Evolutionary conservation across 2,888 invertebrate genomes (phyloP).

Genomic region (Tryphoninae sp.): DNA sequence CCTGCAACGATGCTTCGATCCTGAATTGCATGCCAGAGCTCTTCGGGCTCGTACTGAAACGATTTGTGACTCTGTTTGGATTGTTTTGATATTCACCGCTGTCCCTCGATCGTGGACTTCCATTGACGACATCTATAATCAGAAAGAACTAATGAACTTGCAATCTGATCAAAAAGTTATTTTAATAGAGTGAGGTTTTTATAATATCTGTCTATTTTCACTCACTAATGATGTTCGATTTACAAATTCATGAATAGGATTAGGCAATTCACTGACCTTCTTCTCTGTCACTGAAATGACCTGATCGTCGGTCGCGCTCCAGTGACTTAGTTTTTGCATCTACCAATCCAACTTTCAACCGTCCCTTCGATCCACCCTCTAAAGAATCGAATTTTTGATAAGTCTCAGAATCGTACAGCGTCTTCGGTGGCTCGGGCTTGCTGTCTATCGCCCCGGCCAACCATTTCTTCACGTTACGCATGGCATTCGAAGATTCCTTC

Average conservation of each 20-base stretch:
- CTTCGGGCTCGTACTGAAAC: slow-evolving; percentile 69
- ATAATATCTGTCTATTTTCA: too few species aligned
- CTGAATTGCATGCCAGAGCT: slow-evolving; percentile 63
- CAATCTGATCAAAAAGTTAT: background rate
- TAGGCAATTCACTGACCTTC: slow-evolving; percentile 22
- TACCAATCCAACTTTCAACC: slow-evolving; percentile 59
- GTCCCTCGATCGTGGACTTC: slow-evolving; percentile 49
- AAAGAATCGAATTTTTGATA: slow-evolving; percentile 57
- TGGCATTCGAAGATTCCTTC: slow-evolving; percentile 66
- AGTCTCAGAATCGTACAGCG: slow-evolving; percentile 47
- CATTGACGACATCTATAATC: slow-evolving; percentile 39
- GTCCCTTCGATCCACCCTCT: slow-evolving; percentile 53
- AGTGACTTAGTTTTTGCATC: slow-evolving; percentile 64
- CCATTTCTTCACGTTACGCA: slow-evolving; percentile 67
- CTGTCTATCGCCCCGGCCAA: slow-evolving; percentile 62
- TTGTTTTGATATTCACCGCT: slow-evolving; percentile 52
- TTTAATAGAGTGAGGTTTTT: background rate
- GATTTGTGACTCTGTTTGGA: slow-evolving; percentile 59
- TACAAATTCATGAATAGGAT: background rate
- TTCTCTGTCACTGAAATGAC: slow-evolving; percentile 55
- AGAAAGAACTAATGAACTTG: background rate
- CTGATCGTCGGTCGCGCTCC: slow-evolving; percentile 60
- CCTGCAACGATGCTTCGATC: slow-evolving; percentile 67
- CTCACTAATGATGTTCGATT: background rate
- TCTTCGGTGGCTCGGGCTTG: slow-evolving; percentile 59